phyloP scores from a whole-genome alignment of 2,797 vertebrate species.

The Delichon dasypus region DNA sequence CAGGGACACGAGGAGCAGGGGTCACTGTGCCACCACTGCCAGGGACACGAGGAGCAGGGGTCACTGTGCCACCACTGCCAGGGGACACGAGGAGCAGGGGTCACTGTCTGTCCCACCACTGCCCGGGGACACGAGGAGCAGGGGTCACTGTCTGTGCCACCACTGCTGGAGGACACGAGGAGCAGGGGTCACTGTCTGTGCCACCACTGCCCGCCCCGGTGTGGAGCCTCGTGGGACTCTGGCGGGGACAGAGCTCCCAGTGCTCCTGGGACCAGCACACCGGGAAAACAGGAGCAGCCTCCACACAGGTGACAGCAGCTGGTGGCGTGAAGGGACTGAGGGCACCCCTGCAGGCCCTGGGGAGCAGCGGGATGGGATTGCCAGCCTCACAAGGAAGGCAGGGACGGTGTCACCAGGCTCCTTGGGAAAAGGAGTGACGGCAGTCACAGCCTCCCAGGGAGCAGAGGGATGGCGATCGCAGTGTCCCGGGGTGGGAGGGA shows the following conservation, averaged over 20 bases:
- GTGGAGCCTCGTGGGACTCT: accelerated
- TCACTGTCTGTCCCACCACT: no score
- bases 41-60: no score
- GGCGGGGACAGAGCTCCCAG: background rate
- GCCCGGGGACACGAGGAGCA: no score
- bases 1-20: no score
- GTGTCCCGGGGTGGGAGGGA: background rate
- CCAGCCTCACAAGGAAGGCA: background rate
- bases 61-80: no score
- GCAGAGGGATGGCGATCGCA: background rate
- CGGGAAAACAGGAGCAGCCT: background rate
- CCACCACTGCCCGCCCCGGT: background rate
- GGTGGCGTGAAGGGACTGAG: background rate
- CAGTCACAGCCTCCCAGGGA: background rate
- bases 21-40: no score
- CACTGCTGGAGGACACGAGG: no score
- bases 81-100: no score
- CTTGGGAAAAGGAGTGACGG: accelerated
- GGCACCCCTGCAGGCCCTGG: accelerated
- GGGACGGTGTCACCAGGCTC: background rate
- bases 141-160: no score
- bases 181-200: no score
- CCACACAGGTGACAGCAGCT: accelerated
- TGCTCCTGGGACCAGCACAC: no score
- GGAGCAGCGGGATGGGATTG: background rate